These are phyloP conservation scores for Pangasius djambal DNA, from an alignment of 2,797 vertebrate genomes.

Conservation along the genomic window DNA sequence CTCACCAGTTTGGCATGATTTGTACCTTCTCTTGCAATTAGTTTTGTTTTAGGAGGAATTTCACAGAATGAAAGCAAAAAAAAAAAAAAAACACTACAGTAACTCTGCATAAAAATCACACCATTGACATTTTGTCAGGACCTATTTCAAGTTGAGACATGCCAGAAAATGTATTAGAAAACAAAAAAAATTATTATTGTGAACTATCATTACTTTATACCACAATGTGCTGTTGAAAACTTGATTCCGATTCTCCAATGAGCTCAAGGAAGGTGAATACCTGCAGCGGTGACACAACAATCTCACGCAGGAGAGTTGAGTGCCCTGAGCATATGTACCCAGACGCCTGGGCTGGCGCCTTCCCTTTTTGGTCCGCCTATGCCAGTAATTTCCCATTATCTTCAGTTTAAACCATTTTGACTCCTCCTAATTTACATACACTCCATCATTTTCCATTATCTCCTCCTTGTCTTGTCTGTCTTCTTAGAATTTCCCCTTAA, in stretches of 20 bases:
- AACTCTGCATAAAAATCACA: neutral
- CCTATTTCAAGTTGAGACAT: neutral
- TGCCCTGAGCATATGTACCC: too few species aligned
- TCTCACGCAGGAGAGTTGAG: too few species aligned
- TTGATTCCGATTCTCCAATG: neutral
- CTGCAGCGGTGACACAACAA: too few species aligned
- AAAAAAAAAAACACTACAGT: neutral
- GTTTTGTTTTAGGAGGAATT: neutral
- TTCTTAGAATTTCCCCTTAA: too few species aligned
- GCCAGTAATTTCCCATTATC: too few species aligned
- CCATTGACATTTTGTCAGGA: neutral
- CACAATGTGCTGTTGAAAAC: neutral
- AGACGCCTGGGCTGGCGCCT: too few species aligned
- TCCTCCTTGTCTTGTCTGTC: too few species aligned
- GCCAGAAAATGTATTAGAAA: neutral
- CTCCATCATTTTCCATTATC: too few species aligned
- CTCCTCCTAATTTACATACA: too few species aligned
- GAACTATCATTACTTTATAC: neutral
- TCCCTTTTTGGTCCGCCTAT: too few species aligned
- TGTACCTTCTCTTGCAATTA: neutral
- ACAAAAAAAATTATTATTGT: neutral
- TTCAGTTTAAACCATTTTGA: too few species aligned
- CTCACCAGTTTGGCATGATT: neutral
- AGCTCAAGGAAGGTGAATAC: too few species aligned
- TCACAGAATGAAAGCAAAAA: neutral